These are phyloP conservation scores for Turdus rufiventris DNA, from an alignment of 2,113 vertebrate species.

Conservation along the genomic window DNA sequence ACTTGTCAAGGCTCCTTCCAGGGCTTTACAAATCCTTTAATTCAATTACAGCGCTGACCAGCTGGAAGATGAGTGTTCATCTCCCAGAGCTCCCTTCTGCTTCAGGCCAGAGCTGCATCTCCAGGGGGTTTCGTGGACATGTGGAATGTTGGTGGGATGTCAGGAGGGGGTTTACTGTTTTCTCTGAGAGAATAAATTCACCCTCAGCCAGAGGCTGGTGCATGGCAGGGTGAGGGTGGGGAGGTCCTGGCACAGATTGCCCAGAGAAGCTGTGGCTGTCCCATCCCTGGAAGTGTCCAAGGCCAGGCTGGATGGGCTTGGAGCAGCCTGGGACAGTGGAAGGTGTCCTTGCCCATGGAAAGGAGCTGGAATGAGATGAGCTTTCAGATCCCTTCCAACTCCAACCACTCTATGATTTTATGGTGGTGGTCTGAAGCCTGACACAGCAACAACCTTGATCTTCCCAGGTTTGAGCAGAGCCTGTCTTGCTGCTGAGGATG, in stretches of 20 bases:
- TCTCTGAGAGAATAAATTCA: neutral
- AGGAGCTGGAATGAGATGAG: fast-evolving
- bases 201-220: neutral
- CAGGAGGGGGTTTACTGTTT: neutral
- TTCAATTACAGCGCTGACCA: constrained; percentile 26
- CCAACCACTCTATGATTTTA: neutral
- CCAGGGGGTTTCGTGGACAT: neutral
- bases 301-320: fast-evolving
- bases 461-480: neutral
- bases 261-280: neutral
- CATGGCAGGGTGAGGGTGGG: neutral
- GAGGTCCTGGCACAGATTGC: fast-evolving
- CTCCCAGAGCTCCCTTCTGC: neutral
- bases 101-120: neutral
- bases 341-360: neutral
- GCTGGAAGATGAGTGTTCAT: neutral
- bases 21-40: constrained; percentile 32
- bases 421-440: neutral
- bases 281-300: neutral
- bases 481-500: neutral
- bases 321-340: fast-evolving
- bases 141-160: neutral
- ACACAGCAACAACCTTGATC: neutral
- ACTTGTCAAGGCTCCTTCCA: neutral
- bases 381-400: neutral